Evolutionary conservation across 2,888 invertebrate species (phyloP), one percentile per base, ranked within the genome.

Genomic region (Ditylenchus weischeri): DNA sequence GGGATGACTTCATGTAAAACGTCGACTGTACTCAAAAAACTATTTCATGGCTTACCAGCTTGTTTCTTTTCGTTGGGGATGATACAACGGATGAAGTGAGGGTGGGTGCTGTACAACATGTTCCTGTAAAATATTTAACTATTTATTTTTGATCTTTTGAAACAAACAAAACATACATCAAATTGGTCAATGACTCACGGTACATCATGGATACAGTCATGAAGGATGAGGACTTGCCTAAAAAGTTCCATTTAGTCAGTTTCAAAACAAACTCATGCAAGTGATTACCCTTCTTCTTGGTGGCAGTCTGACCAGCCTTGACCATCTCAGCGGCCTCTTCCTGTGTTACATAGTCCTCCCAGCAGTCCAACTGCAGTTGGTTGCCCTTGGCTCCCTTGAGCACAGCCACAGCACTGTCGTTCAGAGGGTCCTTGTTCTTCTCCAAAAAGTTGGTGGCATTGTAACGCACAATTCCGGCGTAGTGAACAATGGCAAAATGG

Each of bases 21-120:
- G n/a, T n/a, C n/a, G n/a, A n/a, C n/a, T n/a, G n/a, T n/a, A n/a
- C n/a, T n/a, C n/a, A n/a, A n/a, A 29, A 6, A 59, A n/a, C 23
- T 29, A n/a, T n/a, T 18, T 59, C n/a, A 62, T 65, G 66, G 15
- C 36, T 50, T 78, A 70, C 76, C 78, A 38, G 75, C 75, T 18
- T 70, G 65, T 81, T 86, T 86, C 78, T 84, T 80, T 79, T 86
- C 86, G 80, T 98, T 98, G 88, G 96, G 96, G 87, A 98, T 96
- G 89, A 98, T 96, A 87, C 96, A 98, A 90, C 96, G 93, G 82
- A 96, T 94, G 88, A 98, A 98, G 87, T 96, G 95, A 88, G 96
- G 96, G 85, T 93, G 91, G 65, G 96, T 98, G 72, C 91, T 91
- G 86, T 91, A 90, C 88, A 96, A 87, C 76, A 93, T 95, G 79